Base-by-base conservation (phyloP, 2,113 vertebrate genomes). In the Corvus moneduloides region DNA sequence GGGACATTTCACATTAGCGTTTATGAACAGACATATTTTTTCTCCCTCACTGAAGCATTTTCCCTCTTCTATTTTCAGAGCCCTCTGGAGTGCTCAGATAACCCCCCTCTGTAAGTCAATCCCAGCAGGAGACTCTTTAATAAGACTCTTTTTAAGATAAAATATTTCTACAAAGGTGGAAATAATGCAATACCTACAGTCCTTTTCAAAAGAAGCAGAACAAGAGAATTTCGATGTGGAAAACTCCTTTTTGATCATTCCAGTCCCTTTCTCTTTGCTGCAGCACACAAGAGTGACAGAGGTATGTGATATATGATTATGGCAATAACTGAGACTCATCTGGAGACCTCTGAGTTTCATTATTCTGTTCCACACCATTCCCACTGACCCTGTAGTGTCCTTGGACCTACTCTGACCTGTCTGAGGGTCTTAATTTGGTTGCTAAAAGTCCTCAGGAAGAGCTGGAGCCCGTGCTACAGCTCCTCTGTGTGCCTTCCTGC, bases 51-150 rank as follows among this genome's bases (percentile, higher is more conserved):
- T 73, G 79, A 69, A 91, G 39, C 49, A 52, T 82, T 92, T 91
- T 86, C 30, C 37, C 5, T 78, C 39, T 73, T 73, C 83, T 74
- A 77, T 93, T 94, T 88, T 80, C 92, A 95, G 91, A 84, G 67
- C 55, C 55, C 48, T 93, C 94, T 94, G 92, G 68, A 84, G 55
- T 11, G 48, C 76, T 90, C 92, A 88, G 75, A 93, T 93, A 96
- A 94, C 43, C 16, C 41, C 87, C 7, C 59, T 51, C 85, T 54
- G 30, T 28, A 74, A 90, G 27, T 39, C 79, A 74, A 18, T 21
- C 85, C 72, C 90, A 89, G 83, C 64, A 63, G 92, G 86, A 73
- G 12, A 62, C 52, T 44, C 67, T 81, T 94, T 92, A 94, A 92
- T 67, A 95, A 67, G 76, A 72, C 58, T 55, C 59, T 48, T 80